Conservation (phyloP, 2,797 vertebrate genomes). For the Falco novaeseelandiae region DNA sequence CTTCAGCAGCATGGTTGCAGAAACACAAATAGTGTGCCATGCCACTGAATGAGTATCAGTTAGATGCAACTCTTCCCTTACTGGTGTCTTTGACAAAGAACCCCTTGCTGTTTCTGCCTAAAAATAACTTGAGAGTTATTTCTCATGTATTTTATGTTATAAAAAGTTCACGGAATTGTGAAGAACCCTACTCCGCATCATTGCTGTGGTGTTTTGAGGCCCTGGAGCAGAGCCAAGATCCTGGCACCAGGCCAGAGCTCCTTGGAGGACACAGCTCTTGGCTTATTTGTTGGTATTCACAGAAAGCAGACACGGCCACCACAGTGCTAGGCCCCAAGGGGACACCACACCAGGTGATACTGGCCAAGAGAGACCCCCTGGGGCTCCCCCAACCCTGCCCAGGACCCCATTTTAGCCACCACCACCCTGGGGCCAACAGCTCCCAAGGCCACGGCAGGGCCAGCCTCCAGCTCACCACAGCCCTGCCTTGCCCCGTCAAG, state of each 20-base stretch:
- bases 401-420: not conserved
- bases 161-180: not conserved
- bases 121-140: not conserved
- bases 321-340: not conserved
- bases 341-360: not conserved
- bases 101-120: not conserved
- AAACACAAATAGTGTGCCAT: not conserved
- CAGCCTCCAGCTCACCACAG: not conserved
- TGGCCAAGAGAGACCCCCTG: no score
- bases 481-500: not conserved
- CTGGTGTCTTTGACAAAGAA: not conserved
- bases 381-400: not conserved
- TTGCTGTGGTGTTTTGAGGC: not conserved
- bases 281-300: not conserved
- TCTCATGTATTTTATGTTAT: not conserved
- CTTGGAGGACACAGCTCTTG: not conserved
- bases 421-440: rapidly evolving
- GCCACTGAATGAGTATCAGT: not conserved
- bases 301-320: not conserved
- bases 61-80: not conserved
- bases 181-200: not conserved
- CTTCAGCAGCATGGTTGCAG: not conserved
- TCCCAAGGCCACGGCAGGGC: not conserved
- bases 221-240: not conserved
- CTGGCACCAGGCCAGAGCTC: not conserved